phyloP scores from a whole-genome alignment of 1,140 invertebrate genomes.

The Macrobrachium rosenbergii region DNA sequence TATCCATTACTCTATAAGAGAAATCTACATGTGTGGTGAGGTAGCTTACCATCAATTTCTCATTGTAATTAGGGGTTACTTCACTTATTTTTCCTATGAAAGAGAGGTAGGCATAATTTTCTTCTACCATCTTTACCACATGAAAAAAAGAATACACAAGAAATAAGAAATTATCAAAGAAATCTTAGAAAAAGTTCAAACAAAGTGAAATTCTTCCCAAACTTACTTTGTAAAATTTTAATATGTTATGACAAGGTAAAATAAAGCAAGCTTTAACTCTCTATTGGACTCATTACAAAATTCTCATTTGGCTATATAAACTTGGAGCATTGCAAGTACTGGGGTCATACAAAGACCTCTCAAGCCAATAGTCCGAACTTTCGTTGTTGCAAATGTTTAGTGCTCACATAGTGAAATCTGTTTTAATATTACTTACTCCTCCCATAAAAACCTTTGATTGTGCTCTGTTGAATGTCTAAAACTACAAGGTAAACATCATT shows the following conservation, averaged over 20 bases:
- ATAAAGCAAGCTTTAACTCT: too few species aligned
- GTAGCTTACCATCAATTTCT: constrained; percentile 40
- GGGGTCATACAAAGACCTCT: background rate
- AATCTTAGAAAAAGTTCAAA: too few species aligned
- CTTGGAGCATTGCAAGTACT: background rate
- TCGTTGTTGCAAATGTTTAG: constrained; percentile 30
- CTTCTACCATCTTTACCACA: too few species aligned
- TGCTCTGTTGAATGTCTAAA: constrained; percentile 54
- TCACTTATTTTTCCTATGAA: background rate
- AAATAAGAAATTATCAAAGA: too few species aligned
- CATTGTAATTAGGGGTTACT: background rate
- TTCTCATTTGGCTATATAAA: background rate
- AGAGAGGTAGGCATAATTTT: too few species aligned
- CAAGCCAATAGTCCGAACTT: constrained; percentile 8
- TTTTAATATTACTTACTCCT: background rate
- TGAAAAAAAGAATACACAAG: too few species aligned
- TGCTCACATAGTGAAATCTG: background rate
- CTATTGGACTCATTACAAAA: background rate
- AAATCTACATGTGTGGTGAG: constrained; percentile 29
- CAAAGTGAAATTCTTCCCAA: too few species aligned
- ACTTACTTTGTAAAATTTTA: too few species aligned
- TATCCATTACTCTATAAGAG: background rate
- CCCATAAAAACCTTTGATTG: constrained; percentile 47
- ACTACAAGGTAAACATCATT: constrained; percentile 47
- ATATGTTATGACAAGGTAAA: too few species aligned